Conservation (phyloP, 2,113 vertebrate species). For the Nanorana parkeri region DNA sequence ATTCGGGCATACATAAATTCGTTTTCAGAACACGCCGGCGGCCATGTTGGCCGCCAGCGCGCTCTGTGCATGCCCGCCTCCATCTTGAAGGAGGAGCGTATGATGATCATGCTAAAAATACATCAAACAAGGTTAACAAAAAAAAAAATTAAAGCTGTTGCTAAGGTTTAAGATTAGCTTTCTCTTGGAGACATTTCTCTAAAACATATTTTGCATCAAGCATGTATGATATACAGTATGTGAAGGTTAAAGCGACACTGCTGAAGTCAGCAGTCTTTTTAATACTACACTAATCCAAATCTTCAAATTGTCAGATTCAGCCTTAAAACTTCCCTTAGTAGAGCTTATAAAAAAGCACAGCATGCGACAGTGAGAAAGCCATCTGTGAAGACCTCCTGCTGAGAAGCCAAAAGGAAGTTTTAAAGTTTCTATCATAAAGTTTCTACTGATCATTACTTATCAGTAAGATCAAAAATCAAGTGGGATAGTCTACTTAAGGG, state of each 20-base stretch:
- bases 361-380: not conserved
- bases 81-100: no score
- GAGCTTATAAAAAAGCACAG: not conserved
- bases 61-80: no score
- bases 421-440: not conserved
- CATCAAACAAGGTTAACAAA: no score
- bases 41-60: no score
- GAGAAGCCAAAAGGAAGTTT: not conserved
- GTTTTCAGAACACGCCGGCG: no score
- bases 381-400: not conserved
- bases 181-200: no score
- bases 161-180: no score
- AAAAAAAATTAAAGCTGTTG: no score
- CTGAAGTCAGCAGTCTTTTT: slow-evolving; percentile 27
- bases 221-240: not conserved
- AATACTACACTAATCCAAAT: slow-evolving; percentile 6
- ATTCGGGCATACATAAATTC: no score
- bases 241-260: slow-evolving; percentile 21
- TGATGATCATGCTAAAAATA: no score
- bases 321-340: not conserved
- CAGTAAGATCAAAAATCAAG: no score
- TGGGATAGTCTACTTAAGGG: no score
- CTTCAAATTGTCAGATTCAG: slow-evolving; percentile 35
- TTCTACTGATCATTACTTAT: not conserved
- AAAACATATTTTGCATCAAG: not conserved